Evolutionary conservation across 2,797 vertebrate genomes (phyloP).

Genomic region (Protosalanx chinensis): DNA sequence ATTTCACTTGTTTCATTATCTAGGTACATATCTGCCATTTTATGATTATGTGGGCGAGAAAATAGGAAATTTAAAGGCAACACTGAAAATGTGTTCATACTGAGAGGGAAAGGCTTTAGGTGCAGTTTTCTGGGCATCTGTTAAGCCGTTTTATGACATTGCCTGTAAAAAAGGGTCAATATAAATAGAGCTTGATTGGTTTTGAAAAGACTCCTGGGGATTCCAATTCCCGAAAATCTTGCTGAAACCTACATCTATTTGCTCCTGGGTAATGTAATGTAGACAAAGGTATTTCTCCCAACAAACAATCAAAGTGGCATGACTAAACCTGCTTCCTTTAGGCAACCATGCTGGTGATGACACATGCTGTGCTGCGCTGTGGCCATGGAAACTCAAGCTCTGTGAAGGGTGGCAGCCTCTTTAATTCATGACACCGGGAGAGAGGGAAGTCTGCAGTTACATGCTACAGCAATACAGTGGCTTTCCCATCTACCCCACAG

Average conservation of each 20-base stretch:
- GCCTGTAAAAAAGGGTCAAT: too few relatives aligned
- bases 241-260: too few relatives aligned
- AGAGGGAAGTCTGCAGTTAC: neutral
- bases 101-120: too few relatives aligned
- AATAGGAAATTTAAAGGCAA: neutral
- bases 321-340: constrained; percentile 15
- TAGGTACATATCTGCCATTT: too few relatives aligned
- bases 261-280: neutral
- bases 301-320: constrained; percentile 22
- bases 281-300: constrained; percentile 3
- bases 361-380: constrained; percentile 1
- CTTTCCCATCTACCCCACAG: neutral
- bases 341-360: too few relatives aligned
- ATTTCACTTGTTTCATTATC: too few relatives aligned
- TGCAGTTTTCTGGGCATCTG: too few relatives aligned
- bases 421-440: constrained; percentile 13
- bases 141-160: too few relatives aligned
- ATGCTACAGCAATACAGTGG: neutral
- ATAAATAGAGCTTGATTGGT: too few relatives aligned
- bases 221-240: too few relatives aligned
- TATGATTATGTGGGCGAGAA: too few relatives aligned
- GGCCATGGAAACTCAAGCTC: constrained; percentile 27
- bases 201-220: too few relatives aligned
- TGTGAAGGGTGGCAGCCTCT: constrained; percentile 27
- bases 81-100: neutral